These are phyloP conservation scores for Esox lucius DNA, from an alignment of 2,797 vertebrate genomes.

Conservation along the genomic window DNA sequence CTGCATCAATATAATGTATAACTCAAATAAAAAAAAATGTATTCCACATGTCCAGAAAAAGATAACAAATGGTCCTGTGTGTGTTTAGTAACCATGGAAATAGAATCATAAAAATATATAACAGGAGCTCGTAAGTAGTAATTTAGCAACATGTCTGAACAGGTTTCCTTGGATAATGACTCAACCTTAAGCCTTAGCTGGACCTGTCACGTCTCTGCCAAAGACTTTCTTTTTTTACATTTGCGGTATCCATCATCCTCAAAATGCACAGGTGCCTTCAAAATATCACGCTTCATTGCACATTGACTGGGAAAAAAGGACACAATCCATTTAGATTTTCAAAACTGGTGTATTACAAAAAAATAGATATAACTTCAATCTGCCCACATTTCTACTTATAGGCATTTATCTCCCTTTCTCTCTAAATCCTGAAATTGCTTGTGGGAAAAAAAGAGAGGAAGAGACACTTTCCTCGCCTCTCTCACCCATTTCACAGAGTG, in stretches of 20 bases:
- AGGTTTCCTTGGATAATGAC: slow-evolving; percentile 65
- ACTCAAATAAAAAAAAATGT: not conserved
- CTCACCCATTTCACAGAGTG: slow-evolving; percentile 81
- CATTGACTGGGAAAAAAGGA: slow-evolving; percentile 31
- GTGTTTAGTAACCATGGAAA: not conserved
- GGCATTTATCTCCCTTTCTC: slow-evolving; percentile 95
- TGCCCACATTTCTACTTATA: slow-evolving; percentile 75
- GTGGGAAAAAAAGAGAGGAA: slow-evolving; percentile 73
- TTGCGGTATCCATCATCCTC: slow-evolving; percentile 58
- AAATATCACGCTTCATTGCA: slow-evolving; percentile 57
- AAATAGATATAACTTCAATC: slow-evolving; percentile 77
- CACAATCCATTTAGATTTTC: slow-evolving; percentile 60
- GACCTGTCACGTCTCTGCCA: slow-evolving; percentile 58
- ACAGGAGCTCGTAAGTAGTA: slow-evolving; percentile 34
- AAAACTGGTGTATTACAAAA: slow-evolving; percentile 80
- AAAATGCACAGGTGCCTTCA: slow-evolving; percentile 63
- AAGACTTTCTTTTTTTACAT: slow-evolving; percentile 32
- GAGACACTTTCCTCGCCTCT: slow-evolving; percentile 70
- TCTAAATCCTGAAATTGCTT: slow-evolving; percentile 97
- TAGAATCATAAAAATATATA: not conserved
- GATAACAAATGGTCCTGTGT: slow-evolving; percentile 2
- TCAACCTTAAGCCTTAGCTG: slow-evolving; percentile 67
- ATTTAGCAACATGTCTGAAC: slow-evolving; percentile 61
- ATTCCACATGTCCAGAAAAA: not conserved
- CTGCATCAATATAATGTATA: not conserved